phyloP scores from a whole-genome alignment of 1,140 invertebrate genomes.

The Pachypeltis micranthus region DNA sequence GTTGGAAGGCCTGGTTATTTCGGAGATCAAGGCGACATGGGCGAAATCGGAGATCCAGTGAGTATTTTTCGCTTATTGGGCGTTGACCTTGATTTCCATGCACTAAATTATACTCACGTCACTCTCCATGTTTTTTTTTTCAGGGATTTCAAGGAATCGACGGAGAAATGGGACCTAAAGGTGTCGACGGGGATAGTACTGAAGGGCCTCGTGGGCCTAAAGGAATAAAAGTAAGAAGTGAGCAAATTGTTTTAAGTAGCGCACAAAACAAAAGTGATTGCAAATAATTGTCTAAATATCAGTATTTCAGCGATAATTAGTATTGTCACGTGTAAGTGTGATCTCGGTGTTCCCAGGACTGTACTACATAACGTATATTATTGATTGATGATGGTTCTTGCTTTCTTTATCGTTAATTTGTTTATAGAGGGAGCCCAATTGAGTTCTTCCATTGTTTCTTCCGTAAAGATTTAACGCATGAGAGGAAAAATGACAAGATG shows the following conservation, averaged over 20 bases:
- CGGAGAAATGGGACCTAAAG: constrained; percentile 18
- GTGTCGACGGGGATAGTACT: constrained; percentile 31
- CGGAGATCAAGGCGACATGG: constrained; percentile 41
- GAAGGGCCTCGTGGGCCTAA: constrained; percentile 28
- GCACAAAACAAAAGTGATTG: too few relatives aligned
- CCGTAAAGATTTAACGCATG: too few relatives aligned
- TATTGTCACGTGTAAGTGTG: too few relatives aligned
- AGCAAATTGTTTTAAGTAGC: background rate
- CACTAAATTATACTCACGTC: background rate
- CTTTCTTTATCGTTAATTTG: too few relatives aligned
- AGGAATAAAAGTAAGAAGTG: constrained; percentile 24
- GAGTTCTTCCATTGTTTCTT: too few relatives aligned
- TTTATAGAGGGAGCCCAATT: too few relatives aligned
- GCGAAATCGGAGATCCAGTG: background rate
- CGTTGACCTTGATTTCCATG: background rate
- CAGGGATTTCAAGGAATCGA: constrained; percentile 8
- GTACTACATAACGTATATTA: too few relatives aligned
- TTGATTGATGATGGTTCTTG: too few relatives aligned
- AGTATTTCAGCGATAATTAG: too few relatives aligned
- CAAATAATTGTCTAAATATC: too few relatives aligned
- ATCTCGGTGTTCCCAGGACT: background rate
- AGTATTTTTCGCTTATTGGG: background rate
- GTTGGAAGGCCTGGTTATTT: constrained; percentile 32
- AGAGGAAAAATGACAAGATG: constrained; percentile 5
- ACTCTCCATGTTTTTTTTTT: background rate